Evolutionary conservation across 2,797 vertebrate species (phyloP).

Genomic region (Coilia nasus): DNA sequence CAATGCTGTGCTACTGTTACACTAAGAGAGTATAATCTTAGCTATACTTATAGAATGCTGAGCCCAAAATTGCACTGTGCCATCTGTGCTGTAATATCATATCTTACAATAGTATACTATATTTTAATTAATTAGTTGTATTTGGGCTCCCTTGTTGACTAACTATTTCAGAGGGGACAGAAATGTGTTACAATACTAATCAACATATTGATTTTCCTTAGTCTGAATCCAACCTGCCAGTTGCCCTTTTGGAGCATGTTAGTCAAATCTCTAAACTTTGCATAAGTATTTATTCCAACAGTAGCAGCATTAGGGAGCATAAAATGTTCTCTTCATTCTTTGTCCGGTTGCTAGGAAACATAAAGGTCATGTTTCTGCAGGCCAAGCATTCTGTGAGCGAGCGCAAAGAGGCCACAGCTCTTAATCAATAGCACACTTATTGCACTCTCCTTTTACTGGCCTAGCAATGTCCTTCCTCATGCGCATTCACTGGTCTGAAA

Average conservation of each 20-base stretch:
- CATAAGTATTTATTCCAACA: neutral
- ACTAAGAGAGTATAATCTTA: too few relatives aligned
- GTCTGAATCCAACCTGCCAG: neutral
- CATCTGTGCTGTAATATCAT: too few relatives aligned
- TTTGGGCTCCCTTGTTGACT: neutral
- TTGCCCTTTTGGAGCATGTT: neutral
- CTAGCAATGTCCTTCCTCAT: neutral
- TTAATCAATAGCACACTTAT: constrained; percentile 16
- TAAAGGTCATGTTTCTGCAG: constrained; percentile 21
- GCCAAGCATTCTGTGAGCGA: neutral
- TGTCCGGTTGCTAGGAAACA: neutral
- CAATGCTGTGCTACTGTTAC: too few relatives aligned
- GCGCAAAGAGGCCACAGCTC: neutral
- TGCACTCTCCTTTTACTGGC: neutral
- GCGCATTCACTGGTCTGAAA: neutral
- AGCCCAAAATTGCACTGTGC: too few relatives aligned
- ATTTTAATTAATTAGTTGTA: neutral
- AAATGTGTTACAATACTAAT: neutral
- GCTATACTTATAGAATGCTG: too few relatives aligned
- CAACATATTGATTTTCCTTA: neutral
- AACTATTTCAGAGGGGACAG: neutral
- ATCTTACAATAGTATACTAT: neutral
- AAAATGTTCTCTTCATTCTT: neutral
- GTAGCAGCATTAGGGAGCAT: neutral
- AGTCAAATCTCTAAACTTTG: neutral